Percentiles rank a stretch among this genome's conserved stretches.
phyloP scores from a whole-genome alignment of 2,113 vertebrate genomes.

The Pseudorasbora parva region DNA sequence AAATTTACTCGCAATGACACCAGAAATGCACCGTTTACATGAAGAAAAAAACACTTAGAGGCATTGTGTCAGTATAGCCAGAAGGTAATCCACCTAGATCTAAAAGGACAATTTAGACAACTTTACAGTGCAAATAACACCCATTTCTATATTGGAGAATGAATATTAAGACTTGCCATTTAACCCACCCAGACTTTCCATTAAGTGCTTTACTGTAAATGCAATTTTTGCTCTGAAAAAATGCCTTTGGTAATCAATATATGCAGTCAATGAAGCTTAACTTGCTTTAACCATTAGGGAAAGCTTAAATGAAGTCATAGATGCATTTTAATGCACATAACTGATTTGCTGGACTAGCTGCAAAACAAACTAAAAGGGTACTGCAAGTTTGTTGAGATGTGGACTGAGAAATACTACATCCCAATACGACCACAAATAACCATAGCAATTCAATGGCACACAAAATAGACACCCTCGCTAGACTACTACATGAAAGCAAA shows the following conservation, averaged over 20 bases:
- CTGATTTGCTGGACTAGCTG: neutral
- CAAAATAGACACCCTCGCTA: neutral
- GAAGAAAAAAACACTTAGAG: neutral
- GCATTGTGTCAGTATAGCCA: neutral
- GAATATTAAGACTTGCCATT: neutral
- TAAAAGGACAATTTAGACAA: neutral
- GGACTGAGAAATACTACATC: neutral
- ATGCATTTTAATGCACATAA: neutral
- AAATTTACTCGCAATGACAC: neutral
- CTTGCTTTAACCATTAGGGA: neutral
- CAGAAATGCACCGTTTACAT: neutral
- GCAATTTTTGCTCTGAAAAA: neutral
- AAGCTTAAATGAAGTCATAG: neutral
- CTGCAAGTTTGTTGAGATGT: neutral
- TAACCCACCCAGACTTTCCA: neutral
- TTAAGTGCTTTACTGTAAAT: slow-evolving; percentile 19
- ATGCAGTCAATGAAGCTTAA: neutral
- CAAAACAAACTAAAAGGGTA: neutral
- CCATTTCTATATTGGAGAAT: neutral
- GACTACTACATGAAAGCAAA: neutral
- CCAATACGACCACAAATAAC: neutral
- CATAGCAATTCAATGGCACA: neutral
- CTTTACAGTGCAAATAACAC: neutral
- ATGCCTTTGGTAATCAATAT: neutral
- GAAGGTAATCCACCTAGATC: neutral